These are phyloP conservation scores for Bettongia penicillata DNA, from an alignment of 2,113 vertebrate genomes.

Conservation along the genomic window DNA sequence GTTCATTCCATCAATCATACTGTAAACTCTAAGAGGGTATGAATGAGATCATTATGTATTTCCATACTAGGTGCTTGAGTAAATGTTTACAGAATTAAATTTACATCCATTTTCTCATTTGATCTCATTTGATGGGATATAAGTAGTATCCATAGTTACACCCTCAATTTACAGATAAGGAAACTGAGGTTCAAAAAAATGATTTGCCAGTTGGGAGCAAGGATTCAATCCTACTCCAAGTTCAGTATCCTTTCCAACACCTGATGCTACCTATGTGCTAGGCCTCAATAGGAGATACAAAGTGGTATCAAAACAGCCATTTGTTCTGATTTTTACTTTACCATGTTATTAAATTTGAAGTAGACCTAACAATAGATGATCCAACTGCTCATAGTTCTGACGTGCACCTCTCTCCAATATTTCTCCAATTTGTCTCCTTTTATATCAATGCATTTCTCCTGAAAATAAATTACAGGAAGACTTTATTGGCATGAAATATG, in stretches of 20 bases:
- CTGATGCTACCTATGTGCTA: background rate
- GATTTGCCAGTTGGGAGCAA: background rate
- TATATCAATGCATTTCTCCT: background rate
- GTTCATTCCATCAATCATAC: background rate
- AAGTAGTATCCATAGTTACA: background rate
- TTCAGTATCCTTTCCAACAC: background rate
- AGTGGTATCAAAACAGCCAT: background rate
- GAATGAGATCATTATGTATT: background rate
- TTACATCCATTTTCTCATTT: background rate
- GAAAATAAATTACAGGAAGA: background rate
- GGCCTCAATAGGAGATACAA: background rate
- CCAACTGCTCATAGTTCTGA: background rate
- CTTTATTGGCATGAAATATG: slow-evolving; percentile 1
- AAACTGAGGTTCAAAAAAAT: background rate
- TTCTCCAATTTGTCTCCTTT: background rate
- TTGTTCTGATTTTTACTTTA: background rate
- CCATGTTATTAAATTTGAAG: background rate
- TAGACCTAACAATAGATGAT: background rate
- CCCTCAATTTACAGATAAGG: background rate
- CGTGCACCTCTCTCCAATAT: background rate
- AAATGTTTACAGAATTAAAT: background rate
- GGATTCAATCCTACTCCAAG: background rate
- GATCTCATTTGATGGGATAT: background rate
- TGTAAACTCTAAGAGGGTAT: background rate
- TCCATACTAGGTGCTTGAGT: background rate